phyloP scores from a whole-genome alignment of 2,797 vertebrate genomes.

The Syngnathus rostellatus region DNA sequence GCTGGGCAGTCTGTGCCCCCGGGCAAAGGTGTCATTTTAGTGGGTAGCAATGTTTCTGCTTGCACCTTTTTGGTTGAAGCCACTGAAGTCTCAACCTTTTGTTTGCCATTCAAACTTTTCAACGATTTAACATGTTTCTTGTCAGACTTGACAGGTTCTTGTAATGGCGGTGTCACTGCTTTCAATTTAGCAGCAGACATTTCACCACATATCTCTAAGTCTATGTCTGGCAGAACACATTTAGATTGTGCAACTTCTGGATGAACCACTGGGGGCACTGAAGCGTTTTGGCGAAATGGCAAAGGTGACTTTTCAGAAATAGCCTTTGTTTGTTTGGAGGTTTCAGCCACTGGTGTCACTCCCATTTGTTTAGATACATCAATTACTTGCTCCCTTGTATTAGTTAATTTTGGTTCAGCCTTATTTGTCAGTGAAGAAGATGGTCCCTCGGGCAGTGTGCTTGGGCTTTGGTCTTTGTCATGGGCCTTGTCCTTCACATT shows the following conservation, averaged over 20 bases:
- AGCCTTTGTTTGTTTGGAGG: constrained; percentile 15
- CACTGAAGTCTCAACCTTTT: constrained; percentile 32
- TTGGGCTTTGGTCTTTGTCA: not conserved
- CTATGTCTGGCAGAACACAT: constrained; percentile 21
- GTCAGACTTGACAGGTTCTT: constrained; percentile 25
- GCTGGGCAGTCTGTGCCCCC: constrained; percentile 20
- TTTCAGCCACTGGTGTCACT: constrained; percentile 9
- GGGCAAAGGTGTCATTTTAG: constrained; percentile 34
- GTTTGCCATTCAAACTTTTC: constrained; percentile 44
- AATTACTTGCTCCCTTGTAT: constrained; percentile 10
- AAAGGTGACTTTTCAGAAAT: constrained; percentile 12
- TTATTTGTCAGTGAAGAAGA: not conserved
- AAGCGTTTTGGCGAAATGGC: constrained; percentile 6
- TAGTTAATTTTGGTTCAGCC: constrained; percentile 13
- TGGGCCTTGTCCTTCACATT: constrained; percentile 5
- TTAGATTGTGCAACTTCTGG: constrained; percentile 22
- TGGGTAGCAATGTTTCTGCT: constrained; percentile 24
- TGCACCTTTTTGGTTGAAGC: constrained; percentile 32
- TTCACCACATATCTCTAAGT: constrained; percentile 32
- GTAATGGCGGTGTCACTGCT: constrained; percentile 32
- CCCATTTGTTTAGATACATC: constrained; percentile 8
- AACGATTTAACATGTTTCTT: constrained; percentile 16
- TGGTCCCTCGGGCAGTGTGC: not conserved
- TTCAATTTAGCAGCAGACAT: constrained; percentile 34
- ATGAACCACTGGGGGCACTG: constrained; percentile 26